Evolutionary conservation across 2,113 vertebrate species (phyloP), one percentile per base, ranked within the genome.

Genomic region (Cathartes aura): DNA sequence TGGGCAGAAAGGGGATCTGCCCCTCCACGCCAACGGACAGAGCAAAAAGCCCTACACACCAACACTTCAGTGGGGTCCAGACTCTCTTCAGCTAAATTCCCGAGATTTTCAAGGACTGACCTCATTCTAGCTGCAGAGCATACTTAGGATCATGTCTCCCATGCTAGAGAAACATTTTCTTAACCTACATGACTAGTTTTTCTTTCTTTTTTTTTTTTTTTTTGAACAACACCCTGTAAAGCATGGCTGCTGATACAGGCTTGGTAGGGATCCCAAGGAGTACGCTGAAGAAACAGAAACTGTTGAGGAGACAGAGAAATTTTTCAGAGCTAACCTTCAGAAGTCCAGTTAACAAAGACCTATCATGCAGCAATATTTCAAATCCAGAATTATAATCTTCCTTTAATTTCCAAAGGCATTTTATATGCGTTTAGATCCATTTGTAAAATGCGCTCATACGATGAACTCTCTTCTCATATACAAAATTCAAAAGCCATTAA

Each of bases 101-200:
- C 68, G 32, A 71, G 48, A 60, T 63, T 63, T 85, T 62, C 63
- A 89, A 89, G 66, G 81, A 38, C 63, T 78, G 74, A 88, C 27
- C 70, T 95, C 62, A 67, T 74, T 52, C 75, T 62, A 94, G 72
- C 74, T 3, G 0, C 66, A 83, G 36, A 62, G 19, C 10, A 1
- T 72, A 94, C 80, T 94, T 62, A 89, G 59, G 74, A 76, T 93
- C 47, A 29, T 12, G 50, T 93, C 83, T 78, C 71, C 66, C 71
- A 58, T 9, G 13, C 71, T 89, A 97, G 38, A 75, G 26, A 85
- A 88, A 86, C 34, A 84, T 88, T 90, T 83, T 81, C 90, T 94
- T 96, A 87, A 83, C 89, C 55, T 82, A 67, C 66, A 34, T 24
- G 26, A 53, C 66, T 47, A 42, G 26, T 26, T 78, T 43, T 43